Percentiles rank a stretch among this genome's conserved stretches.
Evolutionary conservation across 2,888 invertebrate species (phyloP).

Genomic region (Timema podura): DNA sequence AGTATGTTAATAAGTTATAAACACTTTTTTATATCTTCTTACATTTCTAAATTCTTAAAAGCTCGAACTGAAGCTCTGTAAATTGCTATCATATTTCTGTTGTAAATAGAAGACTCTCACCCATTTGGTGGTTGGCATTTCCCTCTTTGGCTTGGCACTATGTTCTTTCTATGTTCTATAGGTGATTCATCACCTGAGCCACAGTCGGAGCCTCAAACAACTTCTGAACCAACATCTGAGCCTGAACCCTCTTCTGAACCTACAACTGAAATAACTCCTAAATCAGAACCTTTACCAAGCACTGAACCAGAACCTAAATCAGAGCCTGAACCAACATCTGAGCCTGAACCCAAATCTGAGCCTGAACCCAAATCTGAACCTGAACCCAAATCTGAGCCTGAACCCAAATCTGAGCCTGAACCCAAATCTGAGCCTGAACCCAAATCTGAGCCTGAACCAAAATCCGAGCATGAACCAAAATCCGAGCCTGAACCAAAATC

Average conservation of each 20-base stretch:
- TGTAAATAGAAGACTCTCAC: no score
- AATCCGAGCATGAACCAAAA: constrained; percentile 47
- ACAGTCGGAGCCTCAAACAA: constrained; percentile 40
- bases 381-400: constrained; percentile 46
- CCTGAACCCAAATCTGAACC: constrained; percentile 41
- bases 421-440: constrained; percentile 39
- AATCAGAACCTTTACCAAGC: constrained; percentile 42
- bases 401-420: constrained; percentile 40
- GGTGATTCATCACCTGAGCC: constrained; percentile 40
- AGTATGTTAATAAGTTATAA: no score
- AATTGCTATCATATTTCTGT: no score
- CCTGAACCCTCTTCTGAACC: constrained; percentile 33
- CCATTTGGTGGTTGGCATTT: constrained; percentile 22
- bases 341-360: constrained; percentile 46
- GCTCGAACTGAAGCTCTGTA: no score
- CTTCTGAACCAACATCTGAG: constrained; percentile 41
- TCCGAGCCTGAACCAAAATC: constrained; percentile 42
- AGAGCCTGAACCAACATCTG: constrained; percentile 39
- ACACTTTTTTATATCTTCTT: no score
- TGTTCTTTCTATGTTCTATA: constrained; percentile 22
- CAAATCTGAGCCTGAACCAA: constrained; percentile 40
- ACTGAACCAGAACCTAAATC: constrained; percentile 41
- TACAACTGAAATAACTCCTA: constrained; percentile 42
- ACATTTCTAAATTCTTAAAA: no score
- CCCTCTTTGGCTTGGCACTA: constrained; percentile 21